phyloP scores from a whole-genome alignment of 2,113 vertebrate genomes.

The Varanus salvator region DNA sequence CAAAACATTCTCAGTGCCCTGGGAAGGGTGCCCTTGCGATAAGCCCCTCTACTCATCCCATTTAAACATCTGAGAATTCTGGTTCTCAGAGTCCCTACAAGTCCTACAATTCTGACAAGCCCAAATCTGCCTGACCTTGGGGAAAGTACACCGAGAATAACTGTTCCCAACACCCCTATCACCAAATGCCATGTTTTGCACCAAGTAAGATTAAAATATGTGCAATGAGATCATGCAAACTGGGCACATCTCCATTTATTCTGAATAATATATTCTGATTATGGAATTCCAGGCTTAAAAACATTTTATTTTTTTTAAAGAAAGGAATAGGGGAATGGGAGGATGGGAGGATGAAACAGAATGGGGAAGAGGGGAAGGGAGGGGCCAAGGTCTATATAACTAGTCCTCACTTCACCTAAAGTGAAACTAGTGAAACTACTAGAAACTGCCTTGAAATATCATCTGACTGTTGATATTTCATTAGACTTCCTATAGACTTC shows the following conservation, averaged over 20 bases:
- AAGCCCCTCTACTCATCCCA: too few species aligned
- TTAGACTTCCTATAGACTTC: neutral
- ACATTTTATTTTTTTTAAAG: neutral
- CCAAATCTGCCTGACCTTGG: too few species aligned
- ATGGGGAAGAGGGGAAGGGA: neutral
- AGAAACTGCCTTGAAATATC: neutral
- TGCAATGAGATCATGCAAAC: neutral
- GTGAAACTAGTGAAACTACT: too few species aligned
- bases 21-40: too few species aligned
- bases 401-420: neutral
- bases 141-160: too few species aligned
- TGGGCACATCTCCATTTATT: neutral
- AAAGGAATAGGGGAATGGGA: neutral
- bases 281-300: neutral
- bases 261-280: neutral
- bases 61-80: too few species aligned
- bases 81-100: too few species aligned
- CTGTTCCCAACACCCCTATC: too few species aligned
- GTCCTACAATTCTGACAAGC: too few species aligned
- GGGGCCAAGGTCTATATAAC: neutral
- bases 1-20: too few species aligned
- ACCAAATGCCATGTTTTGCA: neutral
- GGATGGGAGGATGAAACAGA: neutral
- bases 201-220: neutral
- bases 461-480: neutral